Conservation (phyloP, 1,140 invertebrate genomes). For the Drosophila repletoides region DNA sequence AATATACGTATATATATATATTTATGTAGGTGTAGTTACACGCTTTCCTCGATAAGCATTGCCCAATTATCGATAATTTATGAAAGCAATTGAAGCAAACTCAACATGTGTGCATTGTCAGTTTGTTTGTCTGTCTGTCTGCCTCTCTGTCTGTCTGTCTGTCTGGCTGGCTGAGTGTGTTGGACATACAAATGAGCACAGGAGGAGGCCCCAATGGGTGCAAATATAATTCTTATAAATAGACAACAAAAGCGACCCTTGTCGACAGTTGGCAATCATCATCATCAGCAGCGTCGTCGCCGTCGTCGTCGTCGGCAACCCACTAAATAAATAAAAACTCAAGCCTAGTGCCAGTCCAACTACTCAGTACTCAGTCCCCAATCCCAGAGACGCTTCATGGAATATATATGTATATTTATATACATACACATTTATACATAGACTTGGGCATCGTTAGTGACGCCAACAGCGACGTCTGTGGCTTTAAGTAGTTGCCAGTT, state of each 20-base stretch:
- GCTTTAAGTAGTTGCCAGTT: conserved; percentile 12
- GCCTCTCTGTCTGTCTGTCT: background rate
- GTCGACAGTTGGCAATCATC: conserved; percentile 72
- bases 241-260: conserved; percentile 74
- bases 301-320: conserved; percentile 15
- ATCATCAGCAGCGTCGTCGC: conserved; percentile 30
- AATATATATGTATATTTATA: conserved; percentile 11
- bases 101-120: conserved; percentile 37
- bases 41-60: conserved; percentile 53
- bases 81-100: conserved; percentile 65
- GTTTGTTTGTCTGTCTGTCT: conserved; percentile 1
- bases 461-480: conserved; percentile 4
- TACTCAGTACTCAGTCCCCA: background rate
- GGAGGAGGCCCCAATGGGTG: conserved; percentile 54
- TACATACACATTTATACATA: background rate
- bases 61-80: conserved; percentile 75
- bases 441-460: background rate
- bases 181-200: conserved; percentile 57
- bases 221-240: conserved; percentile 80
- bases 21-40: too few relatives aligned
- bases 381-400: conserved; percentile 4
- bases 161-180: conserved; percentile 6
- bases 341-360: conserved; percentile 5
- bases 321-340: conserved; percentile 68
- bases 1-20: too few relatives aligned